These are phyloP conservation scores for Patella depressa DNA, from an alignment of 2,888 invertebrate genomes.

Conservation along the genomic window DNA sequence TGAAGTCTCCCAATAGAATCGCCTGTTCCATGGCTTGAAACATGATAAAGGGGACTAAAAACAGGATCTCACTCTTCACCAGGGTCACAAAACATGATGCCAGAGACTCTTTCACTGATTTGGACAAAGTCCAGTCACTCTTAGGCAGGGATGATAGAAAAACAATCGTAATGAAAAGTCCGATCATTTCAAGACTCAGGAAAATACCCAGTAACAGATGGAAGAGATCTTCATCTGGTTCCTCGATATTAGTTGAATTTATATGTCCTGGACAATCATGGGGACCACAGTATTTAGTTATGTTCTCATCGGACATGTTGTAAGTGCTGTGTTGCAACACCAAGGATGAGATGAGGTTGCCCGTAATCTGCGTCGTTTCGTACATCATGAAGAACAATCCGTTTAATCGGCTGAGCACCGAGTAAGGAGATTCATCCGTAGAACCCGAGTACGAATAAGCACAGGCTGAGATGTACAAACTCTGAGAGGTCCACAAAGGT, in stretches of 20 bases:
- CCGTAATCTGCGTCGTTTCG: constrained; percentile 63
- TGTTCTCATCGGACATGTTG: constrained; percentile 30
- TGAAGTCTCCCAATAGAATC: constrained; percentile 62
- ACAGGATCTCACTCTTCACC: constrained; percentile 46
- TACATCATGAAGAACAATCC: constrained; percentile 63
- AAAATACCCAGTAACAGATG: constrained; percentile 59
- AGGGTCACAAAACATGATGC: constrained; percentile 47
- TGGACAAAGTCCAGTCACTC: constrained; percentile 35
- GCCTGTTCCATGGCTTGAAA: constrained; percentile 65
- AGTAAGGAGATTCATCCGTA: constrained; percentile 45
- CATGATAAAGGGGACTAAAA: constrained; percentile 63
- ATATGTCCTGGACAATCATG: constrained; percentile 35
- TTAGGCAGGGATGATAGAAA: constrained; percentile 49
- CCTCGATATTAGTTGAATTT: constrained; percentile 39
- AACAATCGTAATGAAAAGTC: constrained; percentile 48
- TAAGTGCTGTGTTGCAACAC: constrained; percentile 52
- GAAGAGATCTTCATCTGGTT: constrained; percentile 48
- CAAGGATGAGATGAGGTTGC: constrained; percentile 62
- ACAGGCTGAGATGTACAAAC: constrained; percentile 60
- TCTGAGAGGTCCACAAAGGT: constrained; percentile 65
- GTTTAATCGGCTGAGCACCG: constrained; percentile 58
- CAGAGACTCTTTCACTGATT: constrained; percentile 35
- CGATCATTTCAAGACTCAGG: constrained; percentile 53
- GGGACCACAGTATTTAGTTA: constrained; percentile 32
- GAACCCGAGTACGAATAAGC: constrained; percentile 55